Conservation (phyloP, 2,797 vertebrate genomes). For the Philypnodon macrostomus region DNA sequence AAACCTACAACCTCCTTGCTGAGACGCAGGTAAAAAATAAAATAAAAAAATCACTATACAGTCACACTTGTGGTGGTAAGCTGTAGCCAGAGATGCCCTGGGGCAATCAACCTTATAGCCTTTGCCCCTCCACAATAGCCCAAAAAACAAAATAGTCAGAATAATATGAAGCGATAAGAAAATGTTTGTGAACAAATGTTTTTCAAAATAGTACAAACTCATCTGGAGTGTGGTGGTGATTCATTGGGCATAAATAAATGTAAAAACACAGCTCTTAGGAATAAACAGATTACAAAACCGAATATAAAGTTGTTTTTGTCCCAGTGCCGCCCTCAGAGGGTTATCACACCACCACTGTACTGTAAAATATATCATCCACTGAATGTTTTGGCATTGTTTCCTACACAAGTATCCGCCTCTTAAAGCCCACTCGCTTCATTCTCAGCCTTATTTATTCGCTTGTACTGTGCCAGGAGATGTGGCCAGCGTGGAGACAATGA, state of each 20-base stretch:
- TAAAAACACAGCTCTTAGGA: neutral
- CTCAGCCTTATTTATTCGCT: constrained; percentile 16
- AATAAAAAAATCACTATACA: no score
- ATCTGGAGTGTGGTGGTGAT: neutral
- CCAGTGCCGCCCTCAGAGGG: constrained; percentile 11
- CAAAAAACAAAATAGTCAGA: no score
- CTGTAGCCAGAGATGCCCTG: no score
- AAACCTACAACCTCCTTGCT: no score
- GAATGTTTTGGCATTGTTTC: constrained; percentile 25
- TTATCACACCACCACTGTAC: constrained; percentile 18
- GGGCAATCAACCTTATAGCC: no score
- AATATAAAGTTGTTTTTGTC: constrained; percentile 18
- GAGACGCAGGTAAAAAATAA: no score
- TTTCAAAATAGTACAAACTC: neutral
- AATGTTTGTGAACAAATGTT: no score
- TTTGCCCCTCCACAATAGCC: no score
- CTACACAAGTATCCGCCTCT: constrained; percentile 13
- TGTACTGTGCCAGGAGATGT: constrained; percentile 17
- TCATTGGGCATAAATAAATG: neutral
- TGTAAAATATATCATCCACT: constrained; percentile 28
- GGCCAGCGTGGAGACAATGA: constrained; percentile 16
- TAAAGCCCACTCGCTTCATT: constrained; percentile 16
- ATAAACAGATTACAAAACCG: constrained; percentile 12
- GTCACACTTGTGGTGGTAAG: no score
- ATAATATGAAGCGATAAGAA: no score